Evolutionary conservation across 2,113 vertebrate genomes (phyloP).

Genomic region (Chloroceryle aenea): DNA sequence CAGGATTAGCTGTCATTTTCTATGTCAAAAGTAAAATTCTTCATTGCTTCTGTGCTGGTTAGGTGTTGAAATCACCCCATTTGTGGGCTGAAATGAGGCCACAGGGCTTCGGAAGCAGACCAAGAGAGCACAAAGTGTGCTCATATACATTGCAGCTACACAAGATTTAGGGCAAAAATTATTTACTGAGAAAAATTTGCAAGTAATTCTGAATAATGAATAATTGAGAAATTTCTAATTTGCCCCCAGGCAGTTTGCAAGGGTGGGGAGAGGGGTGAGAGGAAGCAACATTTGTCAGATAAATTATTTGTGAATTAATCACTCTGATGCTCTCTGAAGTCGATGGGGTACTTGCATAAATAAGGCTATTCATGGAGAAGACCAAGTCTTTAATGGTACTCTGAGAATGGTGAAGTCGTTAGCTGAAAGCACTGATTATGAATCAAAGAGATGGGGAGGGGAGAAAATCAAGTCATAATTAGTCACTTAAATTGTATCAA

Average conservation of each 20-base stretch:
- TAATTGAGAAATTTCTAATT: constrained; percentile 12
- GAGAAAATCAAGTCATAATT: constrained; percentile 61
- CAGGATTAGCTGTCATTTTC: constrained; percentile 39
- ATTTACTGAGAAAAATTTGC: neutral
- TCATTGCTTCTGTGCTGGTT: neutral
- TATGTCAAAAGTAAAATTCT: neutral
- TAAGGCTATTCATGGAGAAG: neutral
- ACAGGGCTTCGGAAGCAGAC: neutral
- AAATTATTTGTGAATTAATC: constrained; percentile 67
- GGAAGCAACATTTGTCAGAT: constrained; percentile 33
- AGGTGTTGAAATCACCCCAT: neutral
- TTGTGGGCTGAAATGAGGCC: neutral
- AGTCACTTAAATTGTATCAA: constrained; percentile 53
- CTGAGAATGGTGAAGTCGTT: constrained; percentile 37
- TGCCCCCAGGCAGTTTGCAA: neutral
- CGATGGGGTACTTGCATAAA: neutral
- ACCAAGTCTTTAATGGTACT: constrained; percentile 12
- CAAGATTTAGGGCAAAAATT: neutral
- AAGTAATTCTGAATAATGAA: constrained; percentile 11
- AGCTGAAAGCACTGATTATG: constrained; percentile 55
- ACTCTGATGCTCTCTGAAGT: constrained; percentile 27
- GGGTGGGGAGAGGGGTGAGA: neutral
- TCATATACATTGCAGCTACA: neutral
- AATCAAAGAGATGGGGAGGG: constrained; percentile 48
- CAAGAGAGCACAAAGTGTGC: neutral